phyloP scores from a whole-genome alignment of 2,888 invertebrate species.

The Sminthurides aquaticus region DNA sequence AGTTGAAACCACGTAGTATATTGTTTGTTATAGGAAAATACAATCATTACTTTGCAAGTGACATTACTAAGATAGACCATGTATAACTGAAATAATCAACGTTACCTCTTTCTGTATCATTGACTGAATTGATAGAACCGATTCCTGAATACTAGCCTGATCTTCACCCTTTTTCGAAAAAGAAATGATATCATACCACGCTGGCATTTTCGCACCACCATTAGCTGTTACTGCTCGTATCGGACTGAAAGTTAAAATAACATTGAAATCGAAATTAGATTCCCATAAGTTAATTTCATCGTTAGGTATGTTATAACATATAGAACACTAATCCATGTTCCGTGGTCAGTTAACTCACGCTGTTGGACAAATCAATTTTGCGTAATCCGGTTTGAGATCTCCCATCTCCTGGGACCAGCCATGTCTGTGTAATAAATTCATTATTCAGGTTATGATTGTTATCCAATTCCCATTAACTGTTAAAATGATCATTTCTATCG shows the following conservation, averaged over 20 bases:
- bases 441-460: background rate
- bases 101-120: conserved; percentile 21
- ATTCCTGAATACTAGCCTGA: conserved; percentile 12
- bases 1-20: too few species aligned
- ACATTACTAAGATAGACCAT: too few species aligned
- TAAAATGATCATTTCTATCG: too few species aligned
- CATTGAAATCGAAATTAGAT: background rate
- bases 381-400: conserved; percentile 11
- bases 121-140: conserved; percentile 8
- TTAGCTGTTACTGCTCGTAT: conserved; percentile 21
- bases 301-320: too few species aligned
- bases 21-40: background rate
- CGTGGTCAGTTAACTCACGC: conserved; percentile 23
- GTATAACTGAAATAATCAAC: too few species aligned
- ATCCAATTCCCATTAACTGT: background rate
- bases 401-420: conserved; percentile 21
- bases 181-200: conserved; percentile 25
- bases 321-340: too few species aligned
- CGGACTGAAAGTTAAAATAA: conserved; percentile 6
- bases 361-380: conserved; percentile 21
- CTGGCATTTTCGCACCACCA: conserved; percentile 22
- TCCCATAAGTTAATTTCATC: background rate
- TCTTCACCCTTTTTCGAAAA: conserved; percentile 14
- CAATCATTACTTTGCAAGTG: too few species aligned
- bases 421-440: conserved; percentile 8